phyloP scores from a whole-genome alignment of 2,113 vertebrate species.

The Strigops habroptila region DNA sequence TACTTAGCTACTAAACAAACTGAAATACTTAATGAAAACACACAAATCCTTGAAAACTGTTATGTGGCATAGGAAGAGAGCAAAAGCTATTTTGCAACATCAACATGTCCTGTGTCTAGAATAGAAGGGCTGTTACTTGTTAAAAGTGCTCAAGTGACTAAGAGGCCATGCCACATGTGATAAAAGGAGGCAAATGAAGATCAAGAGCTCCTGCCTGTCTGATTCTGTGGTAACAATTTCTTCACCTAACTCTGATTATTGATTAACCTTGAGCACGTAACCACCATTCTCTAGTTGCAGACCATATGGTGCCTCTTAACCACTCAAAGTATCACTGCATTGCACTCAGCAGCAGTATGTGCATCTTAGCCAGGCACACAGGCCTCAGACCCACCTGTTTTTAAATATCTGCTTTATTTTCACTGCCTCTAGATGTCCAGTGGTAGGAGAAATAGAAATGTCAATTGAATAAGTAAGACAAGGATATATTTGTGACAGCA shows the following conservation, averaged over 20 bases:
- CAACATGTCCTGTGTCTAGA: background rate
- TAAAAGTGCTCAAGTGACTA: background rate
- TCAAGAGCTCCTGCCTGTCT: background rate
- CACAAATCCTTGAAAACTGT: background rate
- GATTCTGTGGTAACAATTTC: background rate
- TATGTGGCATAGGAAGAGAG: background rate
- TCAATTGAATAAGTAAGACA: background rate
- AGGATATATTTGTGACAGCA: background rate
- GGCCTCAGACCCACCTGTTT: background rate
- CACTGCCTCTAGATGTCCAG: background rate
- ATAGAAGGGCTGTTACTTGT: background rate
- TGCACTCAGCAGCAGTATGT: background rate
- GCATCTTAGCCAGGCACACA: background rate
- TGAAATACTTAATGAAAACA: background rate
- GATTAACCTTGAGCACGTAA: background rate
- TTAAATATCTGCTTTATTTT: background rate
- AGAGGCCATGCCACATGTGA: background rate
- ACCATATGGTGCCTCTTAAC: background rate
- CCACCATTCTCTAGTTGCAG: rapidly evolving
- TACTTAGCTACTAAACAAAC: background rate
- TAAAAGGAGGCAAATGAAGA: background rate
- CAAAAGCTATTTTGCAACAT: background rate
- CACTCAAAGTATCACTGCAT: background rate
- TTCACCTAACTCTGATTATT: background rate
- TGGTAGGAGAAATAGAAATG: background rate